phyloP scores from a whole-genome alignment of 2,113 vertebrate species.

The Lipophrys pholis region DNA sequence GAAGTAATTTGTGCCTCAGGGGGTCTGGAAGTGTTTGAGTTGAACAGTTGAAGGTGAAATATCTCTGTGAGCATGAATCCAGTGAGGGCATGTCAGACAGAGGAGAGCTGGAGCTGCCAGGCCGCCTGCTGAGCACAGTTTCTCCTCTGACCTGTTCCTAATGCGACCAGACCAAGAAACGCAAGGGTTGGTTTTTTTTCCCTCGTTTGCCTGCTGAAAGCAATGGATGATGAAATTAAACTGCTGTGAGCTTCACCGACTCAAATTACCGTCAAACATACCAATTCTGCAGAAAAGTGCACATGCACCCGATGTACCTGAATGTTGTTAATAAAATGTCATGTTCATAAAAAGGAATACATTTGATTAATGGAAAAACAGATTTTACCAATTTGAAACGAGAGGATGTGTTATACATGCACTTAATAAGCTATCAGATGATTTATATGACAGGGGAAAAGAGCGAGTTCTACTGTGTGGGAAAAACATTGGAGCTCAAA shows the following conservation, averaged over 20 bases:
- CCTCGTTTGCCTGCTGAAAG: constrained; percentile 6
- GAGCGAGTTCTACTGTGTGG: no score
- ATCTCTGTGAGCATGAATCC: constrained; percentile 4
- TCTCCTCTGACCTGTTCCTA: constrained; percentile 42
- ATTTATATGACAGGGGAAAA: no score
- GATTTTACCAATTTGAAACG: no score
- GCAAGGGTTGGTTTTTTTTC: not conserved
- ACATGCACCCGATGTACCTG: no score
- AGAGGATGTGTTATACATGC: no score
- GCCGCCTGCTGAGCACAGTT: not conserved
- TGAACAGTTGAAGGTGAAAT: constrained; percentile 18
- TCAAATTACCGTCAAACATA: constrained; percentile 28
- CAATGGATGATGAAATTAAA: constrained; percentile 47
- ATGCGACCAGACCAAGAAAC: constrained; percentile 22
- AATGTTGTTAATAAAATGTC: no score
- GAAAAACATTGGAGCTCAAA: no score
- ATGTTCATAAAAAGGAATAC: no score
- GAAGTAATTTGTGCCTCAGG: not conserved
- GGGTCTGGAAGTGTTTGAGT: not conserved
- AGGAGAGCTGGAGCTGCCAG: constrained; percentile 8
- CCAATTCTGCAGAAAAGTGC: not conserved
- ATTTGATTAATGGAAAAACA: no score
- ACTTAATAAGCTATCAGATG: no score
- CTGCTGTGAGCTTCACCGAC: constrained; percentile 8
- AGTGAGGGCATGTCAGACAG: constrained; percentile 23